Base-by-base conservation (phyloP, 2,888 invertebrate genomes). In the Ennomos fuscantarius region DNA sequence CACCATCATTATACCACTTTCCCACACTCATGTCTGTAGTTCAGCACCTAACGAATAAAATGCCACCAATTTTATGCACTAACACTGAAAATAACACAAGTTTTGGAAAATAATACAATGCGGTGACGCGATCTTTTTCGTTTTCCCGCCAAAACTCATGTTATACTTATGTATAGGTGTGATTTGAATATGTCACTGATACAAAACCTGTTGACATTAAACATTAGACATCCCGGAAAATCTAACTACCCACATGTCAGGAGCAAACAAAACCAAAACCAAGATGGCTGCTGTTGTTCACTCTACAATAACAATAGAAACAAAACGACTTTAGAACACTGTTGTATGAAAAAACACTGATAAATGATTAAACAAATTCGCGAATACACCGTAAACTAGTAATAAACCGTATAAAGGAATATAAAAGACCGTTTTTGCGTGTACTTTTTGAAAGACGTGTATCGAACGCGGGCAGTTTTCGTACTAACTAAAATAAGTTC, bases 401-500 rank as follows among this genome's bases (percentile, higher is more conserved):
- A 50, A 48, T 44, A 42, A 55, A 64, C 53, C 53, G 61, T 58
- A 58, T 54, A 43, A 43, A n/a, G 24, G 0, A 31, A 37, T 24
- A 39, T 40, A 41, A 45, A 41, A 41, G 58, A 45, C 58, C 49
- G 60, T 60, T 58, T 65, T 62, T 55, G 59, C 55, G 58, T 64
- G 55, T 67, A 60, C 66, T 68, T 51, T 60, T 55, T 62, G 60
- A 63, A 62, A 70, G 76, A 70, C 75, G 83, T 79, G 83, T 71
- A 69, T 69, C 65, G 74, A 58, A 46, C 81, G 81, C 79, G 77
- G 65, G 69, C 72, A 73, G 75, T 73, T 78, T 83, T 84, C 84
- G 80, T 74, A 86, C 88, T 82, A 85, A 89, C 90, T 83, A 84
- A 89, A 89, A 89, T 89, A 86, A 86, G 83, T 82, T 81, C 80